phyloP scores from a whole-genome alignment of 2,797 vertebrate species.

The Apogon hyalosoma region DNA sequence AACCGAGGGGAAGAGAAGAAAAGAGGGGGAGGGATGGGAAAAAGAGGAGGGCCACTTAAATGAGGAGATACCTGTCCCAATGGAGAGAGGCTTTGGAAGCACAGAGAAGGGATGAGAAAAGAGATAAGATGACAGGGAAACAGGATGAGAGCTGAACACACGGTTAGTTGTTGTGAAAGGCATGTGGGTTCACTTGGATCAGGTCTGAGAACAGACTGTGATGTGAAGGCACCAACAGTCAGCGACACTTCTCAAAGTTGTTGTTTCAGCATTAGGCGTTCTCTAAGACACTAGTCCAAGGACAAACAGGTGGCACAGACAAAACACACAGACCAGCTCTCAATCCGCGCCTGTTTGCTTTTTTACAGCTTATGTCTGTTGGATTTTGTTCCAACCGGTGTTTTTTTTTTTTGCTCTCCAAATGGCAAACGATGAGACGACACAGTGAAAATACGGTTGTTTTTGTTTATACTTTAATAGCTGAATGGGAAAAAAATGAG shows the following conservation, averaged over 20 bases:
- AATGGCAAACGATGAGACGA: conserved; percentile 11
- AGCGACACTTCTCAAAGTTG: conserved; percentile 17
- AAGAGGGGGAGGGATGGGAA: conserved; percentile 39
- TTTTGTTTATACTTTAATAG: conserved; percentile 17
- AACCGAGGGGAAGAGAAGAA: conserved; percentile 43
- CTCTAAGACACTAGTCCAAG: conserved; percentile 50
- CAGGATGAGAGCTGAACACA: conserved; percentile 36
- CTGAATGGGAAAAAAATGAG: conserved; percentile 12
- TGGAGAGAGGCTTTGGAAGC: conserved; percentile 42
- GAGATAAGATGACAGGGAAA: conserved; percentile 32
- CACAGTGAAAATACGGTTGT: conserved; percentile 12
- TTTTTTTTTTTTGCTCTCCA: conserved; percentile 2
- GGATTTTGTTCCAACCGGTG: conserved; percentile 13
- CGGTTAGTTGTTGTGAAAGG: conserved; percentile 38
- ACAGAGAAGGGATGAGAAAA: conserved; percentile 25
- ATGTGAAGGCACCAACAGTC: conserved; percentile 42
- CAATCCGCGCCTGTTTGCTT: conserved; percentile 14
- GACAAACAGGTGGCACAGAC: conserved; percentile 56
- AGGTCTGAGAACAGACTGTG: conserved; percentile 48
- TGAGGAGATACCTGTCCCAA: conserved; percentile 59
- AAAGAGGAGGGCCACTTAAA: conserved; percentile 20
- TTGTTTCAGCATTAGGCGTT: conserved; percentile 23
- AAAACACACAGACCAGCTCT: conserved; percentile 45
- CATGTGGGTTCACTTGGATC: conserved; percentile 30
- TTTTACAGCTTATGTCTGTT: background rate